Evolutionary conservation across 2,113 vertebrate species (phyloP).

Genomic region (Phalacrocorax aristotelis): DNA sequence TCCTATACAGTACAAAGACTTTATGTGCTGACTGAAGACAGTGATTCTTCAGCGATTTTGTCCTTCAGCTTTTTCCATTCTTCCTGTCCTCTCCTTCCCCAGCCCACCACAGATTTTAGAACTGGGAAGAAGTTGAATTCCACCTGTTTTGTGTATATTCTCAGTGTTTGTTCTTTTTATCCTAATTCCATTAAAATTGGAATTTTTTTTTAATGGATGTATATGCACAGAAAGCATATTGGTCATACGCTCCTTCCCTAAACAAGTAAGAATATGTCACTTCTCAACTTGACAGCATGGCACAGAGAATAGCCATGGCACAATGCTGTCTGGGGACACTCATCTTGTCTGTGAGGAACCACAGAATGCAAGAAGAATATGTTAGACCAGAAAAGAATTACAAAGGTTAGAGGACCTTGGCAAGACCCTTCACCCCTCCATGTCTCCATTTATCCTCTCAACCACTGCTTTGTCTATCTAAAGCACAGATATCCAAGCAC

Average conservation of each 20-base stretch:
- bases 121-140: background rate
- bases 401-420: background rate
- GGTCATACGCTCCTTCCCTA: background rate
- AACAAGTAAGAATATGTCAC: background rate
- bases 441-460: background rate
- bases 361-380: background rate
- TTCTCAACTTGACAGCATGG: background rate
- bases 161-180: background rate
- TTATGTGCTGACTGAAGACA: background rate
- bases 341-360: background rate
- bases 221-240: background rate
- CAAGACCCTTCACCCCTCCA: background rate
- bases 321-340: background rate
- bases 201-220: background rate
- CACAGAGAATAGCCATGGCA: background rate
- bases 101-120: background rate
- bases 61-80: background rate
- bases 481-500: background rate
- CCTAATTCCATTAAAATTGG: background rate
- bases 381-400: background rate
- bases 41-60: background rate
- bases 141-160: background rate
- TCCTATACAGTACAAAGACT: background rate
- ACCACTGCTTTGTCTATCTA: background rate
- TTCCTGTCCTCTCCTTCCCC: background rate